Evolutionary conservation across 37 sponge, comb jelly and placozoan genomes (phyloP).

Genomic region (Amphimedon queenslandica): DNA sequence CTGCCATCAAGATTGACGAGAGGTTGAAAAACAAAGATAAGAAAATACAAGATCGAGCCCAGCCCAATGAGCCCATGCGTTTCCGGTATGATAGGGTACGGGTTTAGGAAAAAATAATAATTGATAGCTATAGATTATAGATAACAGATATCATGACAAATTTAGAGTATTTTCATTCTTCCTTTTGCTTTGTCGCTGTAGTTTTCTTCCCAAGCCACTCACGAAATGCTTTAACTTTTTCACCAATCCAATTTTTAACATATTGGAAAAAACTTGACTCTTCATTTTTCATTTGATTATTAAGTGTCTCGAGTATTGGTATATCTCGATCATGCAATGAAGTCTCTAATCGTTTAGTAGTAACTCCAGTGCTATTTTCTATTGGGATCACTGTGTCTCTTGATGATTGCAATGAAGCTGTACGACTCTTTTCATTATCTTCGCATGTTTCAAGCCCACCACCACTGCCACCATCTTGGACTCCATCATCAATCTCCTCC

Average conservation of each 20-base stretch:
- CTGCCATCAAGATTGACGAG: too few species aligned
- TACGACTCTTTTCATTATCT: too few species aligned
- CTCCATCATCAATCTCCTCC: neutral
- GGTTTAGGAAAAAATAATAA: too few species aligned
- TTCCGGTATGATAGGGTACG: too few species aligned
- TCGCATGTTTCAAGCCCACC: neutral
- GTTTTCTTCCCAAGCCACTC: neutral
- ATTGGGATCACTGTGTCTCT: neutral
- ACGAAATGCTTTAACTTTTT: neutral
- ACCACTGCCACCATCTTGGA: neutral
- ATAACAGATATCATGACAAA: too few species aligned
- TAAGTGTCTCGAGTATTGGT: neutral
- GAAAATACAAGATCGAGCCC: too few species aligned
- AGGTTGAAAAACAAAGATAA: too few species aligned
- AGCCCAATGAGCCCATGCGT: too few species aligned
- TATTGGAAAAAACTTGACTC: neutral
- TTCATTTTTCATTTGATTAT: neutral
- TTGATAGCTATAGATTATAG: too few species aligned
- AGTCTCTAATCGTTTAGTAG: neutral
- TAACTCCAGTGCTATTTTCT: neutral
- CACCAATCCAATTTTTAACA: neutral
- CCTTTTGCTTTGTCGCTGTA: neutral
- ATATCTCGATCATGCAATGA: neutral
- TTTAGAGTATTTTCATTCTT: neutral
- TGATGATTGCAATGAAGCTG: neutral